Base-by-base conservation (phyloP, 37 sponge, comb jelly and placozoan genomes). In the Diacarnus erythraeanus region DNA sequence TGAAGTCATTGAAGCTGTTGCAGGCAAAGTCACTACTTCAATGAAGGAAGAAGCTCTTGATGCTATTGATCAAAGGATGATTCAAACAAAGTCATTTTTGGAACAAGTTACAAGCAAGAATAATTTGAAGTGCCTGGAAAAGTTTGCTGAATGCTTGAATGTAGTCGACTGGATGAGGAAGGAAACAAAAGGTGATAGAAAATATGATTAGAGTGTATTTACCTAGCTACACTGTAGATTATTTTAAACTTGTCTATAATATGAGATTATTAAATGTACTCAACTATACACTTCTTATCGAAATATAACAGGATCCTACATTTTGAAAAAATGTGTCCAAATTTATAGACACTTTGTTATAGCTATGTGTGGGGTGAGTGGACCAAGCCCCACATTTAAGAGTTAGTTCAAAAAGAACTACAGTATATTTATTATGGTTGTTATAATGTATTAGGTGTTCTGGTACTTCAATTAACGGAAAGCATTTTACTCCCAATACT, bases 111-210 rank as follows among this genome's bases (percentile, higher is more conserved):
- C 42, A 42, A 15, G 10, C 51, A 23, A 34, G 27, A 38, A 59
- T 34, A 87, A 47, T 40, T 23, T 69, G 21, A 63, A 84, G 1
- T 84, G 84, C 54, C 56, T 89, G 12, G 9, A 70, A 26, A 58
- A 20, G 1, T 83, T 84, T 71, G 41, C 71, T 60, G 64, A 43
- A 23, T 83, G 76, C 30, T 75, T 39, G 39, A 47, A 39, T 23
- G 20, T 89, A 27, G 80, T 89, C 37, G 31, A 79, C 29, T 89
- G 89, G 89, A 59, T 89, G 20, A 57, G 65, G 47, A 51, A 71
- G 17, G 78, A 71, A 71, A 82, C 88, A 21, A 82, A 76, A 77
- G 83, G 88, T n/a, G n/a, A n/a, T n/a, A n/a, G n/a, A n/a, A n/a
- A n/a, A n/a, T n/a, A n/a, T n/a, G n/a, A n/a, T n/a, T n/a, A n/a